Evolutionary conservation across 1,140 invertebrate genomes (phyloP).

Genomic region (Zaprionus inermis): DNA sequence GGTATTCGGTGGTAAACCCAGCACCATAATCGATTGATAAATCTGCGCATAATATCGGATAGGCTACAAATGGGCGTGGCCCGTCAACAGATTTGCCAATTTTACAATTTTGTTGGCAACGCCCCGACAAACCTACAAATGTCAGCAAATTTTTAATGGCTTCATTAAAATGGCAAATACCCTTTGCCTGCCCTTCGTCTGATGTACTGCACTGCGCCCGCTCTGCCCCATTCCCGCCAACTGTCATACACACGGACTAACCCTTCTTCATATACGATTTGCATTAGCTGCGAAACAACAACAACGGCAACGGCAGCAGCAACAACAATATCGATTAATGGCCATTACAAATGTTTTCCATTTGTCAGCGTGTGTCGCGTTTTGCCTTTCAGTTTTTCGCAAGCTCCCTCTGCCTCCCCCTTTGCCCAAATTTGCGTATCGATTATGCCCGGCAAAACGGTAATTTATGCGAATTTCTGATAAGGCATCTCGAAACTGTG

Average conservation of each 20-base stretch:
- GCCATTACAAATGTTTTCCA: slow-evolving; percentile 81
- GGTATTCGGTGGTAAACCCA: slow-evolving; percentile 7
- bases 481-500: slow-evolving; percentile 69
- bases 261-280: slow-evolving; percentile 69
- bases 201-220: too few relatives aligned
- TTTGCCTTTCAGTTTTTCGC: slow-evolving; percentile 58
- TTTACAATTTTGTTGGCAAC: slow-evolving; percentile 69
- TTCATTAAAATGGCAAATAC: slow-evolving; percentile 62
- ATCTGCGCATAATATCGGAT: slow-evolving; percentile 17
- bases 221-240: not conserved
- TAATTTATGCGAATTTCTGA: slow-evolving; percentile 78
- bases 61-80: slow-evolving; percentile 48
- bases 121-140: slow-evolving; percentile 72
- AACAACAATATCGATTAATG: slow-evolving; percentile 74
- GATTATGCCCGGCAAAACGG: slow-evolving; percentile 43
- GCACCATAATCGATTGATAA: slow-evolving; percentile 28
- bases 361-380: slow-evolving; percentile 70
- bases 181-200: not conserved
- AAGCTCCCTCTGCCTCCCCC: slow-evolving; percentile 16
- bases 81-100: slow-evolving; percentile 69
- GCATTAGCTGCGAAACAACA: slow-evolving; percentile 56
- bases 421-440: slow-evolving; percentile 72
- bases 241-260: slow-evolving; percentile 28
- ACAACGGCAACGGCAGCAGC: slow-evolving; percentile 33
- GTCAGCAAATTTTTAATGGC: slow-evolving; percentile 76